Percentiles rank a stretch among this genome's conserved stretches.
phyloP scores from a whole-genome alignment of 1,140 invertebrate species.

The Drosophila ogumai region DNA sequence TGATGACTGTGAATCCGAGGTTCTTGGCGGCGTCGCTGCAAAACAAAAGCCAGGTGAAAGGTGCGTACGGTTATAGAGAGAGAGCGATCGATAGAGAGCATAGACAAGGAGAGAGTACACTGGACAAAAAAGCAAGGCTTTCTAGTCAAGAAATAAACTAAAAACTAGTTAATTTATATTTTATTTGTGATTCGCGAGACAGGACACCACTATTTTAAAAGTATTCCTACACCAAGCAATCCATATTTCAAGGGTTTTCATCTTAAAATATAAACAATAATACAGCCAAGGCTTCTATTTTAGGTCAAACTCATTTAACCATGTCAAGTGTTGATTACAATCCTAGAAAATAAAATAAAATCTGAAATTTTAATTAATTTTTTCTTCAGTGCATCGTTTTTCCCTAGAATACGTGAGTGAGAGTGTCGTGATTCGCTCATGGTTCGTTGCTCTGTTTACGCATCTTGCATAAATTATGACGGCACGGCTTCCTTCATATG shows the following conservation, averaged over 20 bases:
- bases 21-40: constrained; percentile 95
- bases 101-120: constrained; percentile 13
- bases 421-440: constrained; percentile 63
- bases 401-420: constrained; percentile 66
- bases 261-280: background rate
- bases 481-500: constrained; percentile 42
- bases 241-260: background rate
- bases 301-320: too few species aligned
- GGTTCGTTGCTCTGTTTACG: constrained; percentile 80
- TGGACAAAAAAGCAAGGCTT: background rate
- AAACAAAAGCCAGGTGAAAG: constrained; percentile 68
- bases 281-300: too few species aligned
- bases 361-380: background rate
- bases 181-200: background rate
- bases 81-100: constrained; percentile 25
- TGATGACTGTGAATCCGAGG: constrained; percentile 96
- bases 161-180: background rate
- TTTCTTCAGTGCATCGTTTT: constrained; percentile 22
- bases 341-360: background rate
- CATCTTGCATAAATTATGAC: constrained; percentile 79
- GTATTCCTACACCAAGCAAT: too few species aligned
- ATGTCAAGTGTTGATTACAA: background rate
- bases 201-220: too few species aligned
- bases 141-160: background rate
- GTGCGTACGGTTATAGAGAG: constrained; percentile 34